A percentile compares a stretch with the other conserved stretches of the same genome.
Evolutionary conservation across 2,888 invertebrate species (phyloP).

Genomic region (Prostheceraeus crozeri): DNA sequence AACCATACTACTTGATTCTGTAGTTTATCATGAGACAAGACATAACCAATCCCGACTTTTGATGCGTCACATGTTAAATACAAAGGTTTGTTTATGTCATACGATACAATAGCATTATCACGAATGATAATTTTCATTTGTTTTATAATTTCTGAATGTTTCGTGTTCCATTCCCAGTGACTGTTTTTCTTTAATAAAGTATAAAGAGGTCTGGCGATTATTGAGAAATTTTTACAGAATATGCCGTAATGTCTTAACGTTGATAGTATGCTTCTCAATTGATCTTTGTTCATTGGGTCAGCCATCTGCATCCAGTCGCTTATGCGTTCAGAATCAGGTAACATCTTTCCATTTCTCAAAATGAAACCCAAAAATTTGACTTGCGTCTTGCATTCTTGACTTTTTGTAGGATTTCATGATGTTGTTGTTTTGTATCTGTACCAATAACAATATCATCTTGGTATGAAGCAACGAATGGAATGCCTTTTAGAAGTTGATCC

Average conservation of each 20-base stretch:
- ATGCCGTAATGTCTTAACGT: background rate
- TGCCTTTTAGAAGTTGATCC: conserved; percentile 32
- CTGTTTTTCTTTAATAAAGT: background rate
- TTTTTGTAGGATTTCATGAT: conserved; percentile 25
- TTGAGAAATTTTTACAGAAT: conserved; percentile 8
- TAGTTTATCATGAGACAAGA: background rate
- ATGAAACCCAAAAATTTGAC: conserved; percentile 33
- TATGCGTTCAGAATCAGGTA: conserved; percentile 31
- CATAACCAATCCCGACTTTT: background rate
- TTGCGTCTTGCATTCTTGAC: conserved; percentile 26
- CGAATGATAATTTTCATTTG: background rate
- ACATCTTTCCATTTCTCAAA: conserved; percentile 15
- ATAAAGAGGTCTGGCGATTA: conserved; percentile 12
- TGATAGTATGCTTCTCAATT: background rate
- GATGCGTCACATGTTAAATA: background rate
- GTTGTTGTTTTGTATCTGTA: conserved; percentile 20
- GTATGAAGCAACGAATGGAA: conserved; percentile 31
- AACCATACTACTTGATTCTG: conserved; percentile 27
- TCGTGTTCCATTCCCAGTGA: conserved; percentile 1
- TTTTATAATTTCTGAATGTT: background rate
- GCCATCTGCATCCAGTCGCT: too few relatives aligned
- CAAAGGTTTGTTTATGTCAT: background rate
- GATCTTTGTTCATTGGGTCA: conserved; percentile 21
- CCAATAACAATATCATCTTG: conserved; percentile 35
- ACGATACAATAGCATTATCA: background rate